Evolutionary conservation across 2,888 invertebrate species (phyloP), one percentile per base, ranked within the genome.

Genomic region (Leucoptera coffeella): DNA sequence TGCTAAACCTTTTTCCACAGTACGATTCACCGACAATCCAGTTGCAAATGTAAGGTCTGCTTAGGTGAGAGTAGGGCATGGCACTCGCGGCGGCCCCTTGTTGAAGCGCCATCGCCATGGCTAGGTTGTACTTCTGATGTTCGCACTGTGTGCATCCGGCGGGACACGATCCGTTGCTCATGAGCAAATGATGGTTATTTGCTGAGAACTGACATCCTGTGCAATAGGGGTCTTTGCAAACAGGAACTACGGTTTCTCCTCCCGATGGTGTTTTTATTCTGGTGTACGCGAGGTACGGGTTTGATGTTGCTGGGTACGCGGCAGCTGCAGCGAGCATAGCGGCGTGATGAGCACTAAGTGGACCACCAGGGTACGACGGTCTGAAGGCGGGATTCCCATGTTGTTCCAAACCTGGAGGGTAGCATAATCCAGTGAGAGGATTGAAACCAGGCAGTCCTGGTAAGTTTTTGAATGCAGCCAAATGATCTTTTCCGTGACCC

Each of bases 171-270:
- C 79, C 77, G 38, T 69, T 74, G 34, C 78, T 82, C 81, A 83
- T 82, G 45, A 84, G 67, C 60, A 82, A 69, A 54, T 83, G 86
- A 39, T 82, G 85, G 42, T 82, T 85, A 55, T 91, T 91, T 46
- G 87, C 78, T 38, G 88, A 91, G 53, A 90, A 85, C 43, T 92
- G 93, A 52, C 94, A 95, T 35, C 92, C 92, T 8, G 88, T 87
- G 58, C 95, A 96, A 46, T 92, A 94, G 11, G 95, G 94, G 57
- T 95, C 95, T 50, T 93, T 89, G 73, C 95, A 95, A 24, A 94
- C 88, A 7, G 93, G 93, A 9, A 92, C 85, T 28, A 89, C 71
- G 2, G 91, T 87, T 57, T 93, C 93, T 14, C 86, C 87, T 30
- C 93, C 93, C 28, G 87, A 80, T 5, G 92, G 87, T 2, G 92